phyloP scores from a whole-genome alignment of 2,888 invertebrate species.

The Eurois occulta region DNA sequence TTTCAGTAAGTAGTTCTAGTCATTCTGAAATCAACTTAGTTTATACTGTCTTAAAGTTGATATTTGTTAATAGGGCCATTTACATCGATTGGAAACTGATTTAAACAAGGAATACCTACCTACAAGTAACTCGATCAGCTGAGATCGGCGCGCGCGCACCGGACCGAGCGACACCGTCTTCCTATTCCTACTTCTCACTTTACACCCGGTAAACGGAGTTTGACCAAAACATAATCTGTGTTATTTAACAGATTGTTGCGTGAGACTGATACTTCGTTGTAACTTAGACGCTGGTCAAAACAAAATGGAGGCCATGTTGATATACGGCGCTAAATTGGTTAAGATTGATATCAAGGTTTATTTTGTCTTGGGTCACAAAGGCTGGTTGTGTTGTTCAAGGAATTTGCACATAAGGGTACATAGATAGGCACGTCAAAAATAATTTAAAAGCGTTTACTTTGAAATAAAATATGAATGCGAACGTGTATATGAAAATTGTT shows the following conservation, averaged over 20 bases:
- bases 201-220: constrained; percentile 83
- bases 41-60: background rate
- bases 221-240: constrained; percentile 80
- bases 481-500: constrained; percentile 59
- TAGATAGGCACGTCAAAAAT: background rate
- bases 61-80: background rate
- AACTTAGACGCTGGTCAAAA: constrained; percentile 7
- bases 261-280: constrained; percentile 48
- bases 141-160: constrained; percentile 85
- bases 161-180: constrained; percentile 81
- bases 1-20: background rate
- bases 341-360: background rate
- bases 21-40: background rate
- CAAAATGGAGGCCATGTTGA: background rate
- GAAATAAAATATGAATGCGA: constrained; percentile 32
- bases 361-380: background rate
- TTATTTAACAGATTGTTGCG: constrained; percentile 78
- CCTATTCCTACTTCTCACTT: constrained; percentile 88
- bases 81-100: constrained; percentile 6
- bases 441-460: constrained; percentile 37
- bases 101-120: constrained; percentile 34
- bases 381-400: background rate
- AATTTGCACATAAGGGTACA: background rate
- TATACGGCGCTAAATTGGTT: background rate
- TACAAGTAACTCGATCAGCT: constrained; percentile 83